A percentile compares a stretch with the other conserved stretches of the same genome.
Evolutionary conservation across 2,797 vertebrate species (phyloP).

Genomic region (Phoeniculus purpureus): DNA sequence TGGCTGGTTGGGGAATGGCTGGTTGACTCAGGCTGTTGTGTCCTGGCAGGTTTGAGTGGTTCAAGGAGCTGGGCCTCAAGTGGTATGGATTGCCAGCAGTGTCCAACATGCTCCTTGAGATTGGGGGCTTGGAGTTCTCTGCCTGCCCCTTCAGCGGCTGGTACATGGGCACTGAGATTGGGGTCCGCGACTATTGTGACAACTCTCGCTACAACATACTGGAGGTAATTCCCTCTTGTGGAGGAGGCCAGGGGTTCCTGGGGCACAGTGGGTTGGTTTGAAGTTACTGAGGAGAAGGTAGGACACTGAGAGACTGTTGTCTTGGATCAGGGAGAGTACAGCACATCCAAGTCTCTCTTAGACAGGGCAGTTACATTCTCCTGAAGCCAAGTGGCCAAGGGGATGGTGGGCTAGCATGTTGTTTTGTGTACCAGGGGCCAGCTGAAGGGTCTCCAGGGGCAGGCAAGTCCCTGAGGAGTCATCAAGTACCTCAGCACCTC

Average conservation of each 20-base stretch:
- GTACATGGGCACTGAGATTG: conserved; percentile 99
- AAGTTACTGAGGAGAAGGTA: neutral
- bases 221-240: conserved; percentile 81
- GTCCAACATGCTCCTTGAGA: conserved; percentile 94
- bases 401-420: too few relatives aligned
- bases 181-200: conserved; percentile 97
- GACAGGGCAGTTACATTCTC: neutral
- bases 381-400: neutral
- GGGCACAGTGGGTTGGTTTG: accelerated
- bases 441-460: too few relatives aligned
- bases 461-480: too few relatives aligned
- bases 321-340: neutral
- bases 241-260: neutral
- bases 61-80: conserved; percentile 92
- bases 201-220: conserved; percentile 95
- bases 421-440: neutral
- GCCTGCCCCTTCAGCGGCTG: conserved; percentile 97
- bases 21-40: neutral
- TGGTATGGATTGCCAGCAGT: conserved; percentile 96
- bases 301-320: accelerated
- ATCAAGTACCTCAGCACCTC: too few relatives aligned
- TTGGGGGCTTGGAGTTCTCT: conserved; percentile 93
- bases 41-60: conserved; percentile 89
- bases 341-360: neutral
- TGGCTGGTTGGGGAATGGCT: neutral